Conservation (phyloP, 1,140 invertebrate genomes). For the Apis dorsata region DNA sequence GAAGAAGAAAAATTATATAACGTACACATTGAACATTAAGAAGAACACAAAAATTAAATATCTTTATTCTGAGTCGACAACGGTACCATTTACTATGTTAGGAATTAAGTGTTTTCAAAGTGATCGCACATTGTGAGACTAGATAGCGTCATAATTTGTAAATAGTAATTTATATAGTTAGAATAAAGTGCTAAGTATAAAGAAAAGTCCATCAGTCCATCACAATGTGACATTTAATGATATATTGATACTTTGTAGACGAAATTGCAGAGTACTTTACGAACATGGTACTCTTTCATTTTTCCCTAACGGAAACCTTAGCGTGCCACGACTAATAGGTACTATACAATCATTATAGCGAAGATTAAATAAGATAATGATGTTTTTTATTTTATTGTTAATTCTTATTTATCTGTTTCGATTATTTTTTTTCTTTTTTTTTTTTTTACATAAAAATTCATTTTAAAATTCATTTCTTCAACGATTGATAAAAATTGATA, state of each 20-base stretch:
- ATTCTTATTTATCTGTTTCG: neutral
- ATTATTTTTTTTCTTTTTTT: neutral
- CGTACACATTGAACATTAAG: neutral
- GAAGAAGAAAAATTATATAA: too few relatives aligned
- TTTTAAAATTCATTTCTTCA: too few relatives aligned
- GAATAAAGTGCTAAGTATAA: slow-evolving; percentile 23
- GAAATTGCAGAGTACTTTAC: neutral
- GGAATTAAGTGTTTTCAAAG: slow-evolving; percentile 10
- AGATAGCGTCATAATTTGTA: slow-evolving; percentile 61
- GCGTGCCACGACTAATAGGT: slow-evolving; percentile 8
- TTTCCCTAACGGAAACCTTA: neutral
- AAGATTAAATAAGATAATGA: slow-evolving; percentile 21
- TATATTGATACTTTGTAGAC: slow-evolving; percentile 37
- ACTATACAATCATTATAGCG: neutral
- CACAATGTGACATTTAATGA: slow-evolving; percentile 25
- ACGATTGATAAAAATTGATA: neutral
- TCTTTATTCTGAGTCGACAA: slow-evolving; percentile 9
- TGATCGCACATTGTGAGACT: slow-evolving; percentile 49
- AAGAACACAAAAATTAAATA: neutral
- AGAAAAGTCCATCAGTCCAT: slow-evolving; percentile 4
- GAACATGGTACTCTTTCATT: slow-evolving; percentile 3
- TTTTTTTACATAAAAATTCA: neutral
- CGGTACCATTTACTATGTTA: slow-evolving; percentile 31
- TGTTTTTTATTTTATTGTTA: slow-evolving; percentile 24
- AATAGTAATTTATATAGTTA: slow-evolving; percentile 46